Percentiles rank a stretch among this genome's conserved stretches.
Evolutionary conservation across 2,113 vertebrate species (phyloP).

Genomic region (Mionectes macconnelli): DNA sequence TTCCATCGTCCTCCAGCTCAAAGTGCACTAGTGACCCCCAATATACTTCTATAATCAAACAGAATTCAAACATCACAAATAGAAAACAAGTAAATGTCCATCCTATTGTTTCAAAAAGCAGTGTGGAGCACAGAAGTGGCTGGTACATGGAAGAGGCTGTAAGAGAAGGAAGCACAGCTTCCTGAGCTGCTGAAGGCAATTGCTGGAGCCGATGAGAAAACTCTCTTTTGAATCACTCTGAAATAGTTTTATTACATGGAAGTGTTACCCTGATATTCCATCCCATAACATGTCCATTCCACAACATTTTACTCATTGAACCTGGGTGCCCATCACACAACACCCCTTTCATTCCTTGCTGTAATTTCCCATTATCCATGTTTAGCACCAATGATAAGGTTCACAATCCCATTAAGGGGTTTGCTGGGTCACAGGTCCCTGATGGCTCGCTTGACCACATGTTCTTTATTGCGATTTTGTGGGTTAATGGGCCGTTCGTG

Average conservation of each 20-base stretch:
- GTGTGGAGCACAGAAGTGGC: background rate
- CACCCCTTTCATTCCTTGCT: background rate
- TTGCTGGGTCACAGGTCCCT: conserved; percentile 60
- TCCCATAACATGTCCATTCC: accelerated
- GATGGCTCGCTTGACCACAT: background rate
- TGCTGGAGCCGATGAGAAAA: accelerated
- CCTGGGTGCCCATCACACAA: accelerated
- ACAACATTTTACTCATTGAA: background rate
- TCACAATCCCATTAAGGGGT: conserved; percentile 35
- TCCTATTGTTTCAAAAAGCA: background rate
- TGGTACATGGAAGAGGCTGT: background rate
- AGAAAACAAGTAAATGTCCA: background rate
- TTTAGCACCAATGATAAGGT: background rate
- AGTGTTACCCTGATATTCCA: accelerated
- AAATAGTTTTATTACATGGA: background rate
- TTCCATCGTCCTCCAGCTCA: background rate
- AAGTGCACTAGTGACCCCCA: background rate
- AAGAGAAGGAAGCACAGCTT: background rate
- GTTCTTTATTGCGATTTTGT: background rate
- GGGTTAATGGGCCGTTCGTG: conserved; percentile 68
- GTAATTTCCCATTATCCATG: background rate
- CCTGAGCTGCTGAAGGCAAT: background rate
- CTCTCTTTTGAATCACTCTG: background rate
- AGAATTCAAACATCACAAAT: background rate
- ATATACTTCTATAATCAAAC: background rate